phyloP scores from a whole-genome alignment of 2,113 vertebrate genomes.

The Otolemur garnettii region DNA sequence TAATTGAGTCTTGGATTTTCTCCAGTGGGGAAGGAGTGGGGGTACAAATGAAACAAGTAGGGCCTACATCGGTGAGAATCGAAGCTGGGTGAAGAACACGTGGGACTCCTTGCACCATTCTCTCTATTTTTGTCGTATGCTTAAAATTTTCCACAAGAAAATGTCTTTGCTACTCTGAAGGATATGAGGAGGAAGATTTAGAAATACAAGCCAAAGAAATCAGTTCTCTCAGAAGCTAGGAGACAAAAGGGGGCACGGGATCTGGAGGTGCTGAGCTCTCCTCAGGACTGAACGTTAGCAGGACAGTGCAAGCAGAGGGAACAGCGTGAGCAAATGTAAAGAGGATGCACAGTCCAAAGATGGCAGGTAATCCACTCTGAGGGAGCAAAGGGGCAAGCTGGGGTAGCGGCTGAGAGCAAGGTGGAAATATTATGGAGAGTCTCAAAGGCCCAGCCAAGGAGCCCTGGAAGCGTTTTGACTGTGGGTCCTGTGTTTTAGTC shows the following conservation, averaged over 20 bases:
- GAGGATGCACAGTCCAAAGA: too few relatives aligned
- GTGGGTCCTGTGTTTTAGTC: not conserved
- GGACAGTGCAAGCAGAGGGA: not conserved
- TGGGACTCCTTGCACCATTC: not conserved
- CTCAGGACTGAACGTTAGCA: not conserved
- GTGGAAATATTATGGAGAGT: not conserved
- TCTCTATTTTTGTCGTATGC: slow-evolving; percentile 1
- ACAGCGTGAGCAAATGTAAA: not conserved
- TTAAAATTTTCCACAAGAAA: slow-evolving; percentile 44
- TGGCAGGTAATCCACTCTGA: not conserved
- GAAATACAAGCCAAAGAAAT: not conserved
- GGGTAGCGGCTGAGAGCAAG: not conserved
- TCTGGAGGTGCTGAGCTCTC: not conserved
- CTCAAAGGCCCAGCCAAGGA: too few relatives aligned
- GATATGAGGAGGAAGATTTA: not conserved
- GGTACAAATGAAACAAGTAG: not conserved
- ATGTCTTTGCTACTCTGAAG: not conserved
- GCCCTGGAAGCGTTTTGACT: not conserved
- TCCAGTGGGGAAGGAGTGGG: not conserved
- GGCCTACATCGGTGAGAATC: not conserved
- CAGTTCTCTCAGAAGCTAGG: not conserved
- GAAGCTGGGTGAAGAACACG: not conserved
- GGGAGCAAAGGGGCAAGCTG: not conserved
- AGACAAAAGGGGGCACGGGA: not conserved
- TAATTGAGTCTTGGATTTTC: not conserved